Base-by-base conservation (phyloP, 2,113 vertebrate genomes). In the Lota lota region DNA sequence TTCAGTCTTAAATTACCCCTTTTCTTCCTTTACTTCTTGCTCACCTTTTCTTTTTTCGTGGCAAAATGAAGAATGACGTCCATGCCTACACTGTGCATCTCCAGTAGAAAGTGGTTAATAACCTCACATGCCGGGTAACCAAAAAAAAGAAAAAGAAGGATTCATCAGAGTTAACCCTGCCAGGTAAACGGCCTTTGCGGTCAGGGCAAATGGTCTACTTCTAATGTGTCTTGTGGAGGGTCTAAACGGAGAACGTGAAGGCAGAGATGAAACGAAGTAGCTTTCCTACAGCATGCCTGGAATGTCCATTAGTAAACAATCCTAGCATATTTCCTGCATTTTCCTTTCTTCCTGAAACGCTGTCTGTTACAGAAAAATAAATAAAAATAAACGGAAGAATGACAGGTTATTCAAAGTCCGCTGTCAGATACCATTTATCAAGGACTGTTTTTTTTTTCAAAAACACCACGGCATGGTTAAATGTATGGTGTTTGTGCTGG, bases 11-110 rank as follows among this genome's bases (percentile, higher is more conserved):
- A 47, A 19, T 63, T 51, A 56, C 75, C 62, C 64, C 72, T 59
- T 64, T 58, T 62, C 28, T 81, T 56, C 76, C 74, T 68, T 79
- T 47, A 47, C 40, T 47, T 11, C 40, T 47, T 47, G 40, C 2
- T 47, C 40, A 10, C 40, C 6, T 47, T 47, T 47, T 11, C 40
- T 47, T 47, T 2, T 47, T 76, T 47, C 40, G 61, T 50, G 70
- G 73, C 79, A 74, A 82, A 86, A 86, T 85, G 73, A 75, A 84
- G 73, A 80, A 71, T 83, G 67, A 85, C 83, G 72, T 83, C 64
- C 18, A 17, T 47, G 51, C 81, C 83, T 85, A 88, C 86, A 85
- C 82, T 73, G 73, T 70, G 21, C 67, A 63, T 54, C 67, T 72
- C 73, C 47, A 72, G 68, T 70, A 64, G 56, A 22, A 28, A 73